A percentile compares a stretch with the other conserved stretches of the same genome.
These are phyloP conservation scores for Xenopus borealis DNA, from an alignment of 2,113 vertebrate genomes.

Conservation along the genomic window DNA sequence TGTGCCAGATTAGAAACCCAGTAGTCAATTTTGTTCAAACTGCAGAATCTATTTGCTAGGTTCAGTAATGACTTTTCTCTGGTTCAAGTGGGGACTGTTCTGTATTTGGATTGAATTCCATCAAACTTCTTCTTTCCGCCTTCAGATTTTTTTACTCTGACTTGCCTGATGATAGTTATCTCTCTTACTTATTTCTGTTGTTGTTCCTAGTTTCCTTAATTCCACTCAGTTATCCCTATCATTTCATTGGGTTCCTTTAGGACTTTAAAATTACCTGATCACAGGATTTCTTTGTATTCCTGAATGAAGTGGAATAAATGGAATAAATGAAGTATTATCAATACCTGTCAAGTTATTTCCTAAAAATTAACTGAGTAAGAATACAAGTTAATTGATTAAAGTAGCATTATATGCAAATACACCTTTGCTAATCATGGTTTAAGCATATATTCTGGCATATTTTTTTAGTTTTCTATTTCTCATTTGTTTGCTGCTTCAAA, in stretches of 20 bases:
- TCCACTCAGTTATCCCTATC: conserved; percentile 32
- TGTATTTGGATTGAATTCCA: conserved; percentile 37
- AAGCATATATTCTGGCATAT: too few relatives aligned
- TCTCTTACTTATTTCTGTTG: conserved; percentile 4
- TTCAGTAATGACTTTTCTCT: conserved; percentile 35
- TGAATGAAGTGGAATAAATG: too few relatives aligned
- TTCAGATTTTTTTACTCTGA: not conserved
- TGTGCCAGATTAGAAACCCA: conserved; percentile 33
- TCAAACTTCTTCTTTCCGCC: conserved; percentile 26
- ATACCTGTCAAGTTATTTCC: too few relatives aligned
- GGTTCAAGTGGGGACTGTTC: conserved; percentile 26
- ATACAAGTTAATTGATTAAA: too few relatives aligned
- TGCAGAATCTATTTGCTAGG: conserved; percentile 18
- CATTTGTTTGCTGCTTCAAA: too few relatives aligned
- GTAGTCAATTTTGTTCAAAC: conserved; percentile 37
- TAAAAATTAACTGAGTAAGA: too few relatives aligned
- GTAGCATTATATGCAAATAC: too few relatives aligned
- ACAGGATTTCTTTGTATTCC: too few relatives aligned
- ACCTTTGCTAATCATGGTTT: too few relatives aligned
- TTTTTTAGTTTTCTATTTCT: too few relatives aligned
- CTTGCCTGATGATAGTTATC: conserved; percentile 26
- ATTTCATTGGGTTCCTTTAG: conserved; percentile 19
- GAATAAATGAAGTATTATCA: too few relatives aligned
- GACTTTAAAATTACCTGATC: not conserved
- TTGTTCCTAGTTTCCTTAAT: conserved; percentile 9